A percentile compares a stretch with the other conserved stretches of the same genome.
These are phyloP conservation scores for Gallinago solitaria DNA, from an alignment of 2,797 vertebrate genomes.

Conservation along the genomic window DNA sequence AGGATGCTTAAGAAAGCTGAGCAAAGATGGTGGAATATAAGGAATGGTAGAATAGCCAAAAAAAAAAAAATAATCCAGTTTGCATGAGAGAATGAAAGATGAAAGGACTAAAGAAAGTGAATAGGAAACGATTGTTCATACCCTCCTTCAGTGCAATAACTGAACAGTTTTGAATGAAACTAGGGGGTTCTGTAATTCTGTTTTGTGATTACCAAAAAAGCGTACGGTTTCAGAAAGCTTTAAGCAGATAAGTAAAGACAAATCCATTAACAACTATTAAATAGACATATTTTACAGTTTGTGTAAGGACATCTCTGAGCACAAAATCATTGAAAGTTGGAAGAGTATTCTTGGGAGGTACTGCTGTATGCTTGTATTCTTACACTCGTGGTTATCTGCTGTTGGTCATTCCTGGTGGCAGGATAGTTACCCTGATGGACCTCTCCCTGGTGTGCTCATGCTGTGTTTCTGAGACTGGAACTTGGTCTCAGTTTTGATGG, in stretches of 20 bases:
- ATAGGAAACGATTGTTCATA: not conserved
- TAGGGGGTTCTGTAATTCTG: too few species aligned
- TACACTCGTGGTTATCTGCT: not conserved
- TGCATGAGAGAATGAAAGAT: not conserved
- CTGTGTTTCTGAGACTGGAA: not conserved
- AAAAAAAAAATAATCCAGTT: not conserved
- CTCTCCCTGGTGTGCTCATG: fast-evolving
- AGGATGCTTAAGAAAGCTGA: not conserved
- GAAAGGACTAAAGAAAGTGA: not conserved
- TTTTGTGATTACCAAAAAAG: not conserved
- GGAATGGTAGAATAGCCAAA: not conserved
- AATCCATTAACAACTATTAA: not conserved
- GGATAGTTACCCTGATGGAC: not conserved
- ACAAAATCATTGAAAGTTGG: not conserved
- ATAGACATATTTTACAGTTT: not conserved
- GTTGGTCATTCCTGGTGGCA: not conserved
- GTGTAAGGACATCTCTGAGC: not conserved
- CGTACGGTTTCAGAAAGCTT: not conserved
- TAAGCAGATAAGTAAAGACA: not conserved
- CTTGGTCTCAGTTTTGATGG: not conserved
- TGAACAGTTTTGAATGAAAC: not conserved
- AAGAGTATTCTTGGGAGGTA: not conserved
- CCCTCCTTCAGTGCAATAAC: not conserved
- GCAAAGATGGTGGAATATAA: not conserved
- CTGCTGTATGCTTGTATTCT: not conserved